These are phyloP conservation scores for Chloropsis hardwickii DNA, from an alignment of 2,113 vertebrate species.

Conservation along the genomic window DNA sequence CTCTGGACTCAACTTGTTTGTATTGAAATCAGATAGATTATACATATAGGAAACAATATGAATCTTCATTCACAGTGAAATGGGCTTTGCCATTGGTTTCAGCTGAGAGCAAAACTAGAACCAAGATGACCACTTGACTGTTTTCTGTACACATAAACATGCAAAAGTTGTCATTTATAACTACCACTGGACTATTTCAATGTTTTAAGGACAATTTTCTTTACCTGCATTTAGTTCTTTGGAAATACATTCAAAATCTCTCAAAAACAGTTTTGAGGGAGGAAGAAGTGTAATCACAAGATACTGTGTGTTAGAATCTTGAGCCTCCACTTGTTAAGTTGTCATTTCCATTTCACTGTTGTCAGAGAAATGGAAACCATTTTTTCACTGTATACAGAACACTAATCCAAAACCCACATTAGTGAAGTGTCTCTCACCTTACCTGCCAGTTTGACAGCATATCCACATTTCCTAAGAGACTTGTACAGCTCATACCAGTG, in stretches of 20 bases:
- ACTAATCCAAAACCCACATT: not conserved
- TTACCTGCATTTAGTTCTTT: not conserved
- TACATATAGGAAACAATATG: not conserved
- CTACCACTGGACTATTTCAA: not conserved
- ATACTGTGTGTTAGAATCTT: not conserved
- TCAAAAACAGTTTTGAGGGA: not conserved
- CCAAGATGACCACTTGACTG: not conserved
- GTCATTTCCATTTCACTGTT: not conserved
- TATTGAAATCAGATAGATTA: not conserved
- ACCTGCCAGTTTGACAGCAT: not conserved
- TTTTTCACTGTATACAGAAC: not conserved
- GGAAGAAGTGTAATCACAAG: not conserved
- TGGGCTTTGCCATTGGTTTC: not conserved
- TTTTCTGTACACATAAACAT: not conserved
- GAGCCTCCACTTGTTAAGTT: not conserved
- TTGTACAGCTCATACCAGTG: not conserved
- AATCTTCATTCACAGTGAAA: not conserved
- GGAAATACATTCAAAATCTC: not conserved
- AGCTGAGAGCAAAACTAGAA: not conserved
- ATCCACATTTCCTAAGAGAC: not conserved
- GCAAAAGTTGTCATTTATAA: not conserved
- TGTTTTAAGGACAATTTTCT: not conserved
- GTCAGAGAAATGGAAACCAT: not conserved
- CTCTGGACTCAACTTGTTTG: not conserved
- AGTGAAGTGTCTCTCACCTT: not conserved